phyloP scores from a whole-genome alignment of 2,888 invertebrate species.

The Fabriciana adippe region DNA sequence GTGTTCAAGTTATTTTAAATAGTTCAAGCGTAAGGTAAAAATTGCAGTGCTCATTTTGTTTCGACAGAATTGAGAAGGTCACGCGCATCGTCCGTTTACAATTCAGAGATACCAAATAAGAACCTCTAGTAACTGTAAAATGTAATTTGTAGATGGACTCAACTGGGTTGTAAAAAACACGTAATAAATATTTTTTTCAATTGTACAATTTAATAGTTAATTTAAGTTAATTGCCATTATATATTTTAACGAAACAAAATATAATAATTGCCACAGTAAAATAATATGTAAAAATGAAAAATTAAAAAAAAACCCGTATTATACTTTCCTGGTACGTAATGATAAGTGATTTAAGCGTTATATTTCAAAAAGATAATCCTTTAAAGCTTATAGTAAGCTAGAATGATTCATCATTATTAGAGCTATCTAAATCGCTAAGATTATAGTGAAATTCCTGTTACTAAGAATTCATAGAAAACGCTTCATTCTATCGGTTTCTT shows the following conservation, averaged over 20 bases:
- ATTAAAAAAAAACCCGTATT: not conserved
- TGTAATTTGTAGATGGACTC: conserved; percentile 15
- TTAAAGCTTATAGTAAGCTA: not conserved
- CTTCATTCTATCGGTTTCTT: not conserved
- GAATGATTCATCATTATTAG: conserved; percentile 7
- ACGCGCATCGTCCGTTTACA: conserved; percentile 35
- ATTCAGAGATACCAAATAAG: conserved; percentile 34
- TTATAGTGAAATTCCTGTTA: not conserved
- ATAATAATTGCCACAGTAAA: not conserved
- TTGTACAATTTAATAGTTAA: not conserved
- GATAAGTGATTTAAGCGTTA: not conserved
- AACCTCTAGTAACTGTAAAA: conserved; percentile 34
- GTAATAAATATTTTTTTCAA: not conserved
- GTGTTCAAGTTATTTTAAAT: conserved; percentile 5
- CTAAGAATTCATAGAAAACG: not conserved
- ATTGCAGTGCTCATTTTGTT: conserved; percentile 28
- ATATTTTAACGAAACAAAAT: no score
- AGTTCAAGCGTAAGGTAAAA: conserved; percentile 26
- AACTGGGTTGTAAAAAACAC: not conserved
- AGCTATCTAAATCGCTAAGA: conserved; percentile 3
- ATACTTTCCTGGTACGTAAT: not conserved
- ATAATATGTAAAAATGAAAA: not conserved
- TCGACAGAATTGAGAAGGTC: conserved; percentile 39
- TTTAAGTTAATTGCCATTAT: no score
- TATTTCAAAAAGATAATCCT: conserved; percentile 2